Evolutionary conservation across 2,113 vertebrate species (phyloP), one percentile per base, ranked within the genome.

Genomic region (Anarrhichthys ocellatus): DNA sequence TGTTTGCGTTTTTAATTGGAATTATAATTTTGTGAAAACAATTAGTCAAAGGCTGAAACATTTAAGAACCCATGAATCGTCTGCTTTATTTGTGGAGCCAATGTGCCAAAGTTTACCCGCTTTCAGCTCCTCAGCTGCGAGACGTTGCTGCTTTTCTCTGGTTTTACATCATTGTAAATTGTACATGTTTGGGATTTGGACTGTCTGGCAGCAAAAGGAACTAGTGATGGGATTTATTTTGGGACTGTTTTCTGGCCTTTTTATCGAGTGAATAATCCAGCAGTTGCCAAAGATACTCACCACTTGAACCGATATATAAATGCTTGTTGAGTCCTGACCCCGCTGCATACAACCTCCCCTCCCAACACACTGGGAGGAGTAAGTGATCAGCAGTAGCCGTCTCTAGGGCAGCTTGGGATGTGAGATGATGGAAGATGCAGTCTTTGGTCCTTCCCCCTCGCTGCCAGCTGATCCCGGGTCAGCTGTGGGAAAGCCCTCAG

Each of bases 401-500:
- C 14, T 44, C 15, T 1, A 40, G 1, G 4, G 18, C 11, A 10
- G 44, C 62, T 59, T 40, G 73, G 64, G 17, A 29, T 24, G 68
- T 73, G 44, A 61, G 58, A 44, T 80, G 14, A 59, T 63, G 59
- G 42, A 44, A 8, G 58, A 10, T 67, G 27, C 10, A 27, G 38
- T 14, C 2, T n/a, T 59, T 7, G 18, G 61, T 50, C n/a, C 44
- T 73, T 10, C 52, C 13, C 69, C 22, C 62, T 71, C 15, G 0
- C 34, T 81, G 63, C 87, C 93, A 92, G 91, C 89, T 93, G 91
- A 89, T 89, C 78, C 71, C 67, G 84, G 89, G 87, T 91, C 92
- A 93, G 91, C 91, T 92, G 92, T 90, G 82, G 91, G 77, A 85
- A 87, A 92, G 76, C 73, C 86, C 83, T 89, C 92, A 92, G 91